phyloP scores from a whole-genome alignment of 1,140 invertebrate species.

The Delia radicum region DNA sequence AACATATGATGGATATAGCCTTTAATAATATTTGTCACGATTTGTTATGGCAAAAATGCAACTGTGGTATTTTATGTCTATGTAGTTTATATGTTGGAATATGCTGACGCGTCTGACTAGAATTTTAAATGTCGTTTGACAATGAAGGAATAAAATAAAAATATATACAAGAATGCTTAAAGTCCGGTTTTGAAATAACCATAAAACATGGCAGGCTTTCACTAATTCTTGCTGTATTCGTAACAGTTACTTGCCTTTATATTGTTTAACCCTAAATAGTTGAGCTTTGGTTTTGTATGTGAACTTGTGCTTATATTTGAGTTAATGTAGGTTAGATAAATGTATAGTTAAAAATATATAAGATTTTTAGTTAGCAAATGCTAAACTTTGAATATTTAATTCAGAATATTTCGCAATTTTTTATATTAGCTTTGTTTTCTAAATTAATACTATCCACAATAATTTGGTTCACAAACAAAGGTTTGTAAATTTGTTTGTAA shows the following conservation, averaged over 20 bases:
- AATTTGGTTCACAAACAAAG: too few relatives aligned
- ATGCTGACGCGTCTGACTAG: background rate
- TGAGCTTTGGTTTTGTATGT: too few relatives aligned
- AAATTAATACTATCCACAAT: too few relatives aligned
- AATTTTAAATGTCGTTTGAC: background rate
- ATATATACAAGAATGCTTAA: background rate
- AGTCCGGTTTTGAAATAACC: background rate
- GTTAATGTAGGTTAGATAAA: too few relatives aligned
- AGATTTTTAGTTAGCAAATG: too few relatives aligned
- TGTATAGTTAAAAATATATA: too few relatives aligned
- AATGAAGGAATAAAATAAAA: background rate
- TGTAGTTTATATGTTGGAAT: background rate
- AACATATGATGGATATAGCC: background rate
- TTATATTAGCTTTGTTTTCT: too few relatives aligned
- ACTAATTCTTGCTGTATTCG: background rate
- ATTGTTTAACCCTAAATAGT: background rate
- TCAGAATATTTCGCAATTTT: too few relatives aligned
- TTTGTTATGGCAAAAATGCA: conserved; percentile 23
- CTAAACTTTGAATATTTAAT: too few relatives aligned
- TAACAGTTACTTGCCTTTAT: background rate
- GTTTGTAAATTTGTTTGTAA: too few relatives aligned
- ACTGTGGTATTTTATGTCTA: conserved; percentile 11
- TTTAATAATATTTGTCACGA: conserved; percentile 21
- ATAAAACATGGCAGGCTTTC: background rate
- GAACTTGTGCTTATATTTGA: too few relatives aligned